Evolutionary conservation across 2,797 vertebrate genomes (phyloP).

Genomic region (Hemitrygon akajei): DNA sequence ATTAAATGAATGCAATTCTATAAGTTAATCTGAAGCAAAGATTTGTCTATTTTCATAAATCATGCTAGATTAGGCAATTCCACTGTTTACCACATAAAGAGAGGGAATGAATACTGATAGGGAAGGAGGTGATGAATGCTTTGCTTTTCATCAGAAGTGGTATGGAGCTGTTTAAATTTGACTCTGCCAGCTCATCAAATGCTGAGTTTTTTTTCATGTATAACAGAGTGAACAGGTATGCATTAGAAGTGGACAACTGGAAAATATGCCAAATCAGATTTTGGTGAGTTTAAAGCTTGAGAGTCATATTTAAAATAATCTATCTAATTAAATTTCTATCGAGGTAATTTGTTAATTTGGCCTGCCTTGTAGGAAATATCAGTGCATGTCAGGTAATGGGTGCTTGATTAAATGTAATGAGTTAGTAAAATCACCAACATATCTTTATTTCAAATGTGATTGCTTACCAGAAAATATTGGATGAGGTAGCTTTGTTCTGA

Average conservation of each 20-base stretch:
- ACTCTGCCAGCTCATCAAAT: background rate
- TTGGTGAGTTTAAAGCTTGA: conserved; percentile 70
- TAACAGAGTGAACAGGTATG: conserved; percentile 83
- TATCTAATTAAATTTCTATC: background rate
- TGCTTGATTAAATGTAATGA: background rate
- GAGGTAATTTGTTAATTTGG: background rate
- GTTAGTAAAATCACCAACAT: background rate
- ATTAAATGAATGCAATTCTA: background rate
- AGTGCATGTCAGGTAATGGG: background rate
- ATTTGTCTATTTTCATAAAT: background rate
- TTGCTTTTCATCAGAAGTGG: background rate
- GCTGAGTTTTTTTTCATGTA: conserved; percentile 57
- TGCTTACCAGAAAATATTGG: background rate
- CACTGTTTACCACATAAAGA: no score
- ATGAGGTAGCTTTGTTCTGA: background rate
- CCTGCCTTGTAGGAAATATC: conserved; percentile 12
- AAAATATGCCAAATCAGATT: conserved; percentile 69
- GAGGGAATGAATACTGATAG: background rate
- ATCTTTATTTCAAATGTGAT: background rate
- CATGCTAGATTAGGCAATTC: background rate
- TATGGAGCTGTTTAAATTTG: background rate
- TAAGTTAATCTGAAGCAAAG: background rate
- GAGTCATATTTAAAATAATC: background rate
- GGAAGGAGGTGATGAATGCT: background rate
- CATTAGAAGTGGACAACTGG: conserved; percentile 86